Base-by-base conservation (phyloP, 1,140 invertebrate genomes). In the Bombus waltoni region DNA sequence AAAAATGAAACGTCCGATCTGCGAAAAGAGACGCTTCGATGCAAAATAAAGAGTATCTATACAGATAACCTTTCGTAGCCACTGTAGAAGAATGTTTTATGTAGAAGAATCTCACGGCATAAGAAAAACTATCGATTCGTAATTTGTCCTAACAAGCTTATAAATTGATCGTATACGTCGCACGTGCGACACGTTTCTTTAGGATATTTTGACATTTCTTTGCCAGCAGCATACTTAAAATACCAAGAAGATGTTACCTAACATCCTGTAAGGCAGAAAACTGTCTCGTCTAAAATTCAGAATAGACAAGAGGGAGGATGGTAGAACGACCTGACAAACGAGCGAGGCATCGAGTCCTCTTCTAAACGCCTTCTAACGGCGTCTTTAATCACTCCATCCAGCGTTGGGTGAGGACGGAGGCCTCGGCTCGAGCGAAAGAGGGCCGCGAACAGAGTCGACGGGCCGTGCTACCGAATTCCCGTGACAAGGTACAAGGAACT, bases 391-490 rank as follows among this genome's bases (percentile, higher is more conserved):
- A 79, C 53, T 72, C 68, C 18, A 59, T 47, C 76, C 76, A 11
- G n/a, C 11, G 15, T 15, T 53, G 47, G 47, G 47, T 53, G 47
- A 53, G 47, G 47, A 53, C 6, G 47, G 32, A 35, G 40, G 25
- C 11, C 68, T 32, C 44, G 35, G 35, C 15, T 15, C 25, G 32
- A 40, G 40, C 38, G 35, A 40, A n/a, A 83, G 65, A 62, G 76
- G 82, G 42, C 57, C 76, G 77, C 77, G 83, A 80, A 72, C 68
- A 72, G 83, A 85, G 40, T 85, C 68, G 75, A 85, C 53, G 68
- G 83, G 25, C 42, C 81, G 71, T 77, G 90, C 91, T 91, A 91
- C 91, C 87, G 91, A 91, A 91, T 91, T 90, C 88, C 79, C 77
- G 87, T 81, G 89, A 81, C 89, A 85, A 78, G 82, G 77, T 81